Percentiles rank a stretch among this genome's conserved stretches.
phyloP scores from a whole-genome alignment of 2,888 invertebrate species.

The Meiosimyza platycephala region DNA sequence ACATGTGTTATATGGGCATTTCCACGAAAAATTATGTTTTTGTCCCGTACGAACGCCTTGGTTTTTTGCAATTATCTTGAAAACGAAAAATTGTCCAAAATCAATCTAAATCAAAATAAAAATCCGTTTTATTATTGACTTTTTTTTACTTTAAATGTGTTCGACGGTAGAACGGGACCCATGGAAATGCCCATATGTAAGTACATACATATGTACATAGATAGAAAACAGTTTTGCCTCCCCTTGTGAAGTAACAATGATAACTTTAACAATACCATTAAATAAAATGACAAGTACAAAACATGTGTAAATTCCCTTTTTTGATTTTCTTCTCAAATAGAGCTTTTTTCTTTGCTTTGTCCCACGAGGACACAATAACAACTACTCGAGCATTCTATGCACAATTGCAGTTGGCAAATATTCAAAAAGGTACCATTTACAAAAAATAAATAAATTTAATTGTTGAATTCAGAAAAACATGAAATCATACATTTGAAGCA shows the following conservation, averaged over 20 bases:
- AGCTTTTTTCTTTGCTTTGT: conserved; percentile 5
- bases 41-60: too few relatives aligned
- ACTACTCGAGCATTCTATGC: not conserved
- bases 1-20: not conserved
- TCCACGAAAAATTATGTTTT: too few relatives aligned
- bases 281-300: conserved; percentile 14
- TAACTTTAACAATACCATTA: conserved; percentile 2
- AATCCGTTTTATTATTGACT: too few relatives aligned
- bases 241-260: not conserved
- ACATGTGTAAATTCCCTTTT: conserved; percentile 10
- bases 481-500: too few relatives aligned
- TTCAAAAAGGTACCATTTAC: conserved; percentile 9
- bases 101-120: too few relatives aligned
- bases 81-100: too few relatives aligned
- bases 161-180: too few relatives aligned
- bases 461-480: not conserved
- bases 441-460: conserved; percentile 2
- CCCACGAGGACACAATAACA: conserved; percentile 32
- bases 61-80: too few relatives aligned
- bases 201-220: too few relatives aligned
- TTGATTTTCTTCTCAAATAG: not conserved
- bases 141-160: too few relatives aligned
- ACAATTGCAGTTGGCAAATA: conserved; percentile 8
- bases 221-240: too few relatives aligned
- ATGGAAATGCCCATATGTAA: too few relatives aligned